Percentiles rank a stretch among this genome's conserved stretches.
Evolutionary conservation across 2,113 vertebrate genomes (phyloP).

Genomic region (Leptodactylus fuscus): DNA sequence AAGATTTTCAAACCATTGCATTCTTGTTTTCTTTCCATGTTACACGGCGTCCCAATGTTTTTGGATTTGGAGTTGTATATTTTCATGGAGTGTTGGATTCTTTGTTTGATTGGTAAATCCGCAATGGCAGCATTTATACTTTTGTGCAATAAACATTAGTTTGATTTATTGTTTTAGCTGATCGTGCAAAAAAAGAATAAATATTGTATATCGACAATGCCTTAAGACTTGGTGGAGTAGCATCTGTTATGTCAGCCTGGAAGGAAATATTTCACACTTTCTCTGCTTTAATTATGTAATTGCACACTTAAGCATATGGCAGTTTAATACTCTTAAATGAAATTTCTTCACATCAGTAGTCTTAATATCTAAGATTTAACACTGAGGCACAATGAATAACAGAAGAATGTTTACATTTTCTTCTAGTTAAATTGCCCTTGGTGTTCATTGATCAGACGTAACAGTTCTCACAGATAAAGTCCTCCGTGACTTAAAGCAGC

Average conservation of each 20-base stretch:
- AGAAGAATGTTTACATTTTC: neutral
- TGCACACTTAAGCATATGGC: conserved; percentile 7
- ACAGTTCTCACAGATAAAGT: neutral
- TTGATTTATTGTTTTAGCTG: conserved; percentile 15
- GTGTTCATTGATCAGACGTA: neutral
- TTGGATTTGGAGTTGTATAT: no score
- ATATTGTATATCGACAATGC: neutral
- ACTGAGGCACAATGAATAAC: conserved; percentile 4
- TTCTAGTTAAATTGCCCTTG: neutral
- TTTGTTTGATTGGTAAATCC: neutral
- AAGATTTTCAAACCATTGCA: no score
- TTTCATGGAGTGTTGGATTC: neutral
- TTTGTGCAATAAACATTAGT: neutral
- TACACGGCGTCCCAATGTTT: no score
- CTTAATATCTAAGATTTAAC: conserved; percentile 22
- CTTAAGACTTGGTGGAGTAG: neutral
- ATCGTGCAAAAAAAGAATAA: neutral
- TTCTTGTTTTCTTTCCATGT: no score
- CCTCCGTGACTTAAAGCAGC: neutral
- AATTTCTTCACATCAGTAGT: conserved; percentile 37
- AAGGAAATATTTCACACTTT: neutral
- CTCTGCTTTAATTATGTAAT: conserved; percentile 6
- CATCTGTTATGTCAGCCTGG: conserved; percentile 11
- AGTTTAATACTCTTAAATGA: conserved; percentile 8
- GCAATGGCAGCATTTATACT: neutral